A percentile compares a stretch with the other conserved stretches of the same genome.
phyloP scores from a whole-genome alignment of 2,797 vertebrate species.

The Rhynchonycteris naso region DNA sequence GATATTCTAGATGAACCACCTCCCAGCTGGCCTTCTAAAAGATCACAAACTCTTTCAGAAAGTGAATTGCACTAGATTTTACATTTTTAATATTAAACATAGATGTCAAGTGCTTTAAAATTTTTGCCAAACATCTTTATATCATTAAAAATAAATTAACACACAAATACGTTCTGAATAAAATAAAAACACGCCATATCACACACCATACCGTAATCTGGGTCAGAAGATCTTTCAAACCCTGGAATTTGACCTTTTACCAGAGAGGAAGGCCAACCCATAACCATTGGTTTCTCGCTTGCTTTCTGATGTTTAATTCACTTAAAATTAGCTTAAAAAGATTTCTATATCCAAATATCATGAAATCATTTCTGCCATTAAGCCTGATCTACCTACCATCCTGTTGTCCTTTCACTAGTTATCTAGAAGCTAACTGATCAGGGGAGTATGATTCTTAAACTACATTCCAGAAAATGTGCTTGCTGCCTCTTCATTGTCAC shows the following conservation, averaged over 20 bases:
- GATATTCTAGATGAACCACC: background rate
- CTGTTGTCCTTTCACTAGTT: background rate
- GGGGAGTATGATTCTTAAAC: background rate
- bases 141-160: background rate
- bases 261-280: background rate
- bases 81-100: background rate
- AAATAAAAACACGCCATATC: background rate
- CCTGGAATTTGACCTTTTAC: background rate
- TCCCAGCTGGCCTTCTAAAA: background rate
- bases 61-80: background rate
- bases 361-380: background rate
- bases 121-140: background rate
- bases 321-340: background rate
- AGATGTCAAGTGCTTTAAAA: background rate
- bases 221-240: background rate
- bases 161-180: background rate
- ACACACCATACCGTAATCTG: background rate
- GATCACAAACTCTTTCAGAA: background rate
- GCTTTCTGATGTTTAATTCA: constrained; percentile 8
- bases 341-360: background rate
- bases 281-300: background rate
- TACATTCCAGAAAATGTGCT: background rate
- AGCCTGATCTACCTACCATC: background rate
- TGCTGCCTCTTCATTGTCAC: background rate
- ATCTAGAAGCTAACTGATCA: background rate